Percentiles rank a stretch among this genome's conserved stretches.
Evolutionary conservation across 2,797 vertebrate species (phyloP).

Genomic region (Pelodytes ibericus): DNA sequence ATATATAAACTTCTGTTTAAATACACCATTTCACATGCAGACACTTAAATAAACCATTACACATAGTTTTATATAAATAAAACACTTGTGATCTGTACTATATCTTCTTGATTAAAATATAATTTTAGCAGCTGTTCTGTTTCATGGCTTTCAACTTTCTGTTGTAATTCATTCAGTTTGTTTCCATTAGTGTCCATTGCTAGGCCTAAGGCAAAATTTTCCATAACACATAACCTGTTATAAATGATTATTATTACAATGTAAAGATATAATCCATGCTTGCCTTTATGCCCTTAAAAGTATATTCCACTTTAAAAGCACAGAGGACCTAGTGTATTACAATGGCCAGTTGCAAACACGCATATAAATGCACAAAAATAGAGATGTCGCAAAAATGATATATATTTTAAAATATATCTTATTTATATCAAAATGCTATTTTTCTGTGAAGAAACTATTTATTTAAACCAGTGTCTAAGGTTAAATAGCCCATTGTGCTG

Average conservation of each 20-base stretch:
- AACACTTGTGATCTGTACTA: neutral
- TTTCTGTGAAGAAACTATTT: too few relatives aligned
- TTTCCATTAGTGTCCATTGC: too few relatives aligned
- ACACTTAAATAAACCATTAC: slow-evolving; percentile 7
- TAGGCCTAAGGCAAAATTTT: neutral
- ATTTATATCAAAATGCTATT: too few relatives aligned
- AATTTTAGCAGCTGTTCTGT: neutral
- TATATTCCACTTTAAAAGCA: neutral
- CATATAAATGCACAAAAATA: neutral
- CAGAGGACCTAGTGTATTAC: neutral
- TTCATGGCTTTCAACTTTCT: neutral
- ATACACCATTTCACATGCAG: neutral
- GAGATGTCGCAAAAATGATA: too few relatives aligned
- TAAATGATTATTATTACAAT: neutral
- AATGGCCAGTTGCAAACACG: neutral
- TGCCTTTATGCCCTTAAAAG: slow-evolving; percentile 4
- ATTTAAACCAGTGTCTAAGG: too few relatives aligned
- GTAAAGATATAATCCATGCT: neutral
- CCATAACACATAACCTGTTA: neutral
- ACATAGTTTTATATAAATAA: neutral
- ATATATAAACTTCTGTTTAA: neutral
- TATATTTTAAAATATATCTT: too few relatives aligned
- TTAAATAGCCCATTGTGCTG: too few relatives aligned
- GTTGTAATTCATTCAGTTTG: too few relatives aligned
- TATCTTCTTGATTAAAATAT: neutral